phyloP scores from a whole-genome alignment of 1,140 invertebrate genomes.

The Oryzaephilus surinamensis region DNA sequence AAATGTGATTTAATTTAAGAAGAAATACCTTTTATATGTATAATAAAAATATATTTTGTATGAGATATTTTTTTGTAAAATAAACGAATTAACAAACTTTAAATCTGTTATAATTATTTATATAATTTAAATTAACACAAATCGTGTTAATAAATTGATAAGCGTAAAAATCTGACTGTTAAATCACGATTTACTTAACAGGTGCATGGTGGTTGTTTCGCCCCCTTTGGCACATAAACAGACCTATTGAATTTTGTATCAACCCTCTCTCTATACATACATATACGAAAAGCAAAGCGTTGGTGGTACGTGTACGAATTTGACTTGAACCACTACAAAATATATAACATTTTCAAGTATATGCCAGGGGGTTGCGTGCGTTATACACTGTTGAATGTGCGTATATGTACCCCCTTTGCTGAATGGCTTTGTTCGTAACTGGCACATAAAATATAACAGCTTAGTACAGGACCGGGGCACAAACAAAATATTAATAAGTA shows the following conservation, averaged over 20 bases:
- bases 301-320: constrained; percentile 10
- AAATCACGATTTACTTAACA: constrained; percentile 21
- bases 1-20: too few species aligned
- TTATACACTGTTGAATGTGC: not conserved
- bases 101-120: too few species aligned
- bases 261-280: constrained; percentile 2
- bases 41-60: too few species aligned
- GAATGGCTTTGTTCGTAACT: constrained; percentile 2
- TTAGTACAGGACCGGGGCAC: not conserved
- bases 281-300: constrained; percentile 1
- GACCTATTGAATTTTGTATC: constrained; percentile 6
- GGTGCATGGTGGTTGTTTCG: constrained; percentile 13
- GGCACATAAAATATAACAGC: constrained; percentile 7
- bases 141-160: constrained; percentile 6
- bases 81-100: too few species aligned
- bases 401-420: constrained; percentile 5
- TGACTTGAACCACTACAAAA: constrained; percentile 23
- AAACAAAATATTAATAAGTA: too few species aligned
- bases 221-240: constrained; percentile 15
- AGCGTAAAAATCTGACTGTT: constrained; percentile 20
- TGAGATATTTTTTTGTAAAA: too few species aligned
- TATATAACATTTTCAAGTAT: constrained; percentile 24
- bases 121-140: too few species aligned
- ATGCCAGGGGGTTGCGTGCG: constrained; percentile 10
- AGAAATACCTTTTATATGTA: too few species aligned